Evolutionary conservation across 2,888 invertebrate genomes (phyloP), one percentile per base, ranked within the genome.

Genomic region (Drosophila niveifrons): DNA sequence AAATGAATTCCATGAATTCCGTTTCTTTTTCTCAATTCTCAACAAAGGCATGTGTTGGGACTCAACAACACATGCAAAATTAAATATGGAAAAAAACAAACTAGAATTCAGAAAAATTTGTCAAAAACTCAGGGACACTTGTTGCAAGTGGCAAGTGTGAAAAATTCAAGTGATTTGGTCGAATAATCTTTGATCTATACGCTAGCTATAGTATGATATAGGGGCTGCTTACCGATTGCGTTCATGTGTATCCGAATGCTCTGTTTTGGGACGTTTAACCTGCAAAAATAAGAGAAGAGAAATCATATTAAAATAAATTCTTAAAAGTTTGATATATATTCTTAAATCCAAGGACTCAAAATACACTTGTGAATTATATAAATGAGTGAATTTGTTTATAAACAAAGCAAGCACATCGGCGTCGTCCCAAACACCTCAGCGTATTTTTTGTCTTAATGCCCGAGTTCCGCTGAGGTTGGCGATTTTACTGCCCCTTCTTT

Each of bases 241-340:
- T 87, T 95, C 95, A 93, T 95, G 94, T 72, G 94, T 92, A 91
- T 95, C 94, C 90, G 94, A 93, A 76, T 94, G 93, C 90, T 95
- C 95, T 82, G 94, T 94, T 93, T 95, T 94, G 83, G 95, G 94
- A 92, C 95, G 94, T 93, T 95, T 95, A 92, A 95, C 95, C 95
- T 95, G 94, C 50, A 95, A 95, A 92, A 78, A 75, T 64, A 73
- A 67, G 43, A 55, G 34, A 8, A 51, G 55, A 69, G 9, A 23
- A 7, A 52, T 47, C 67, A 55, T 53, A 48, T 55, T 31, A 50
- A 36, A 47, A 29, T 17, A 17, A 17, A 29, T 2, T 3, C 10
- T 9, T 28, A 10, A 10, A 31, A 10, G 31, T 31, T 9, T 10
- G 4, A 15, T 15, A 18, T 15, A 18, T 18, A 10, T 18, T 18